Base-by-base conservation (phyloP, 2,113 vertebrate genomes). In the Pseudois nayaur region DNA sequence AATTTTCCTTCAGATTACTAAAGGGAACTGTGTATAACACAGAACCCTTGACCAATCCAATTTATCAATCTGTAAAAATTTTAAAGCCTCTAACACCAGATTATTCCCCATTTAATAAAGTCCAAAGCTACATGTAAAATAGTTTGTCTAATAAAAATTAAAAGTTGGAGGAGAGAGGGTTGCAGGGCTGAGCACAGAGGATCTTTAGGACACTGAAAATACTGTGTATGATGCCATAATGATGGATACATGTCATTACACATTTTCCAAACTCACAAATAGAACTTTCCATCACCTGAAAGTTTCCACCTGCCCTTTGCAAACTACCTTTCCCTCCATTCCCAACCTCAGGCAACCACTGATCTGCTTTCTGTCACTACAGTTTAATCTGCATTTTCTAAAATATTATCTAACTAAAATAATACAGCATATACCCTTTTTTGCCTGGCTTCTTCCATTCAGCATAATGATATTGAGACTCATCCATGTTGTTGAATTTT, bases 1-100 rank as follows among this genome's bases (percentile, higher is more conserved):
- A n/a, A n/a, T 23, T 92, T 89, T 89, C 50, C 60, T 95, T 96
- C n/a, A 96, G 21, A 64, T 92, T 89, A 83, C 54, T 87, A 33
- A 76, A 76, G 40, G 11, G 23, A 15, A 71, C 82, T 79, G 48
- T 55, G 62, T 60, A 45, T 78, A 96, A 92, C 54, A 91, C 2
- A 55, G 43, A 85, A 87, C 90, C 43, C 16, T 57, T 95, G 25
- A n/a, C 27, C 81, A 55, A 78, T 87, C 31, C 52, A 76, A 50
- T 33, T 60, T 84, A 43, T 45, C 74, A 60, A 79, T 85, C 19
- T 57, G 6, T 90, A 96, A 71, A 76, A 82, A 89, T 48, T 74
- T 62, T 79, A 91, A 96, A 96, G 8, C 13, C 8, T 54, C 54
- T 54, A 83, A 94, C 64, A 55, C 40, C 11, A 95, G 25, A 55